These are phyloP conservation scores for Nomada fabriciana DNA, from an alignment of 2,888 invertebrate genomes.

Conservation along the genomic window DNA sequence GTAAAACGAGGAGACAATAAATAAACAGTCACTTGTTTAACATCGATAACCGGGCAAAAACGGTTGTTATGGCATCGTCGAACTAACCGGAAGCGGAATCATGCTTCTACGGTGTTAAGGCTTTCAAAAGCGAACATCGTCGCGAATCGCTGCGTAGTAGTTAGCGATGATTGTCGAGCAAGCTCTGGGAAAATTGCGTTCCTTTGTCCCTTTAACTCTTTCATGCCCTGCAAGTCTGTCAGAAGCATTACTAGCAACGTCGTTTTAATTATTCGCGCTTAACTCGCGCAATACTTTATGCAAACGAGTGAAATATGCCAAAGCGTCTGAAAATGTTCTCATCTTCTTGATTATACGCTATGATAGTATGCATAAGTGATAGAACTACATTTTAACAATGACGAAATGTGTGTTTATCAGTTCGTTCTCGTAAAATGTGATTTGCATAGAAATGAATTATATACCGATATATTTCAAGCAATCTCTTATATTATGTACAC, in stretches of 20 bases:
- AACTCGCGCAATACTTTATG: not conserved
- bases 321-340: not conserved
- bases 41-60: conserved; percentile 31
- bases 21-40: conserved; percentile 20
- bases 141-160: conserved; percentile 35
- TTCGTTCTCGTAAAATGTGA: too few species aligned
- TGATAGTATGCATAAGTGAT: too few species aligned
- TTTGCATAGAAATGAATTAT: too few species aligned
- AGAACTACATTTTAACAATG: too few species aligned
- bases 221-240: not conserved
- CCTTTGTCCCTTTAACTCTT: conserved; percentile 20
- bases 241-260: not conserved
- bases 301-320: too few species aligned
- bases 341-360: too few species aligned
- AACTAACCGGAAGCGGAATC: conserved; percentile 61
- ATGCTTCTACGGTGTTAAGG: conserved; percentile 45
- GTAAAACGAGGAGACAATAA: not conserved
- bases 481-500: too few species aligned
- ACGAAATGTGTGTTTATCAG: too few species aligned
- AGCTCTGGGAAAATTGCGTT: conserved; percentile 36
- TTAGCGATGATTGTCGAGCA: conserved; percentile 36
- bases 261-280: conserved; percentile 1
- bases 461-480: too few species aligned
- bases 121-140: conserved; percentile 47
- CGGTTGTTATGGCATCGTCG: conserved; percentile 26